phyloP scores from a whole-genome alignment of 2,797 vertebrate species.

The Artibeus lituratus region DNA sequence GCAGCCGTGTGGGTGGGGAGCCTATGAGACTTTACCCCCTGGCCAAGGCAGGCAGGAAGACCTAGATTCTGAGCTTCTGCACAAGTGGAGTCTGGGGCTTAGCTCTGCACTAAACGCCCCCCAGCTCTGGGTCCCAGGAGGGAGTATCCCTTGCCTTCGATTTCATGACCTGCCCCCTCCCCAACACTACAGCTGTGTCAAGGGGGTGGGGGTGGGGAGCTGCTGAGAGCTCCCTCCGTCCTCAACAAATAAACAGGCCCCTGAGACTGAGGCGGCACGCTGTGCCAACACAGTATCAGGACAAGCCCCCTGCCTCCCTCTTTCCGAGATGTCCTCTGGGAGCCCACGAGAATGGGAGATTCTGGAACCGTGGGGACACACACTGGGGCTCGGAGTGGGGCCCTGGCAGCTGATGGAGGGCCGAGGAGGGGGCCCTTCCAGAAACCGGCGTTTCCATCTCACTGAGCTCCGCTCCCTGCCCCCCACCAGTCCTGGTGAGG shows the following conservation, averaged over 20 bases:
- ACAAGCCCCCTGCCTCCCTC: neutral
- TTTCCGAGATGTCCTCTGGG: neutral
- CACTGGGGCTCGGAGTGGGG: neutral
- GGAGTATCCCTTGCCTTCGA: neutral
- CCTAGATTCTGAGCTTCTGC: neutral
- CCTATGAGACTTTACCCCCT: neutral
- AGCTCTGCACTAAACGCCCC: neutral
- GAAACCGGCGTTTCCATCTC: neutral
- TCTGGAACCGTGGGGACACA: neutral
- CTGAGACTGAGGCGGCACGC: neutral
- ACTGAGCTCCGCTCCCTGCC: neutral
- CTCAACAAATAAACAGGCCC: neutral
- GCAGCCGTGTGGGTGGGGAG: neutral
- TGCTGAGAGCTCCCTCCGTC: neutral
- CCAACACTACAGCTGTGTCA: neutral
- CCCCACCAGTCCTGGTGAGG: neutral
- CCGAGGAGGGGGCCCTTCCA: neutral
- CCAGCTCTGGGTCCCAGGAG: neutral
- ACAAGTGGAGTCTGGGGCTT: neutral
- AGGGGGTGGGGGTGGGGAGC: neutral
- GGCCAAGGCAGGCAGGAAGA: neutral
- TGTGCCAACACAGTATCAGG: accelerated
- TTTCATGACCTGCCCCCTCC: neutral
- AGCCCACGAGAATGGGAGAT: neutral
- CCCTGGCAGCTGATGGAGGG: neutral